Evolutionary conservation across 2,888 invertebrate genomes (phyloP).

Genomic region (Drosophila maculinotata): DNA sequence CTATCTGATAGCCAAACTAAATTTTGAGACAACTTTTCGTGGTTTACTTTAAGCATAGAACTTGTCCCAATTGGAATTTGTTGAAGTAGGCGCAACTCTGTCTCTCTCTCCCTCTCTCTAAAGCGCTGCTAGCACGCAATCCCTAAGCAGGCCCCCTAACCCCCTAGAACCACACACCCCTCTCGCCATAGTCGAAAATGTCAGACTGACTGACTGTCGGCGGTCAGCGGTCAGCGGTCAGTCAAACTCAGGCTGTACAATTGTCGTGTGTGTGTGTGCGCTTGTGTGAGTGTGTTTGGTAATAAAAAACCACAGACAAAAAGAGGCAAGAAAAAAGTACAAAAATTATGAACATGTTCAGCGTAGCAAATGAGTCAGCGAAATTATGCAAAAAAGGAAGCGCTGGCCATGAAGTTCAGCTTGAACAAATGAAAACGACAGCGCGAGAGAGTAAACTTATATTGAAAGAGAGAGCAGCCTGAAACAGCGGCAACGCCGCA

Average conservation of each 20-base stretch:
- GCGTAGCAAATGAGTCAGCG: slow-evolving; percentile 63
- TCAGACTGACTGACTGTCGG: slow-evolving; percentile 19
- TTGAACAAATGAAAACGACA: slow-evolving; percentile 58
- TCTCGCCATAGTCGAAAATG: slow-evolving; percentile 16
- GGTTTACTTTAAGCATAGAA: too few relatives aligned
- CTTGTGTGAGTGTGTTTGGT: slow-evolving; percentile 31
- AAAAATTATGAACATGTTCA: slow-evolving; percentile 40
- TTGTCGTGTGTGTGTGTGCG: slow-evolving; percentile 13
- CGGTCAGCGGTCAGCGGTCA: slow-evolving; percentile 9
- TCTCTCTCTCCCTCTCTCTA: too few relatives aligned
- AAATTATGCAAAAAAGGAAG: slow-evolving; percentile 61
- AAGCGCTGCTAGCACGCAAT: neutral
- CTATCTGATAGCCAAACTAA: too few relatives aligned
- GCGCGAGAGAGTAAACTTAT: slow-evolving; percentile 14
- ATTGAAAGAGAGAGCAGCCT: slow-evolving; percentile 1
- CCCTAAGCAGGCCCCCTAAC: neutral
- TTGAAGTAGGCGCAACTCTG: too few relatives aligned
- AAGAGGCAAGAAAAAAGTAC: slow-evolving; percentile 7
- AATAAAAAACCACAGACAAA: slow-evolving; percentile 39
- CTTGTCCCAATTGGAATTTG: too few relatives aligned
- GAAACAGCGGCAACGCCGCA: slow-evolving; percentile 19
- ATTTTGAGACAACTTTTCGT: too few relatives aligned
- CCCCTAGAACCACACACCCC: neutral
- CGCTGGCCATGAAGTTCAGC: slow-evolving; percentile 49
- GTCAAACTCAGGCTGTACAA: slow-evolving; percentile 35